phyloP scores from a whole-genome alignment of 2,888 invertebrate species.

The Mythimna lalbum region DNA sequence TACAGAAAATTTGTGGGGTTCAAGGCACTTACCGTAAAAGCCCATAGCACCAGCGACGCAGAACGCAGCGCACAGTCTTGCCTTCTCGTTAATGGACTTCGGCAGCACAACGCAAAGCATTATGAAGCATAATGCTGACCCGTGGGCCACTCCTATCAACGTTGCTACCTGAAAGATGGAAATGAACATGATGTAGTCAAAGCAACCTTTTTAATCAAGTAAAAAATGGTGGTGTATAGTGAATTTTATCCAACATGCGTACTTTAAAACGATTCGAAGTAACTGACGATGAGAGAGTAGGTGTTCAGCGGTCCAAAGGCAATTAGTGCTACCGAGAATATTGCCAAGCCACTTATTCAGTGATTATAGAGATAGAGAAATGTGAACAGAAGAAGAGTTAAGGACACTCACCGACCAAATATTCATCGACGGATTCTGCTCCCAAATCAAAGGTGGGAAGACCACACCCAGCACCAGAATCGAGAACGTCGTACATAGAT shows the following conservation, averaged over 20 bases:
- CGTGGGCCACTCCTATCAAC: constrained; percentile 80
- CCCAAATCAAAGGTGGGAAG: constrained; percentile 89
- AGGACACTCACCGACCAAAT: constrained; percentile 84
- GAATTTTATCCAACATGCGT: no score
- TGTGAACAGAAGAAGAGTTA: neutral
- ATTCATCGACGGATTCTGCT: constrained; percentile 81
- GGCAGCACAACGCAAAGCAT: constrained; percentile 84
- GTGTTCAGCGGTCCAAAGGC: no score
- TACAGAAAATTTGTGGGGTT: neutral
- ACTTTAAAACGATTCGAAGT: no score
- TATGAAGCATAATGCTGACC: constrained; percentile 84
- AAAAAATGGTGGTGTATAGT: no score
- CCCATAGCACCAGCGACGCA: constrained; percentile 89
- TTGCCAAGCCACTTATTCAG: no score
- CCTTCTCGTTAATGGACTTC: constrained; percentile 82
- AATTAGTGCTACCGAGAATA: no score
- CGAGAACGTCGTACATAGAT: constrained; percentile 89
- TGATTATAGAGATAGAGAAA: no score
- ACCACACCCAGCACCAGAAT: constrained; percentile 87
- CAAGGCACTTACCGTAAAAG: constrained; percentile 86
- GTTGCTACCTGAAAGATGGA: constrained; percentile 75
- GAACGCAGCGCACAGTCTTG: constrained; percentile 82
- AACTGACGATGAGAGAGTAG: no score
- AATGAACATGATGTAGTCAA: neutral
- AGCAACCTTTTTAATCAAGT: no score